These are phyloP conservation scores for Sylvia borin DNA, from an alignment of 2,797 vertebrate species.

Conservation along the genomic window DNA sequence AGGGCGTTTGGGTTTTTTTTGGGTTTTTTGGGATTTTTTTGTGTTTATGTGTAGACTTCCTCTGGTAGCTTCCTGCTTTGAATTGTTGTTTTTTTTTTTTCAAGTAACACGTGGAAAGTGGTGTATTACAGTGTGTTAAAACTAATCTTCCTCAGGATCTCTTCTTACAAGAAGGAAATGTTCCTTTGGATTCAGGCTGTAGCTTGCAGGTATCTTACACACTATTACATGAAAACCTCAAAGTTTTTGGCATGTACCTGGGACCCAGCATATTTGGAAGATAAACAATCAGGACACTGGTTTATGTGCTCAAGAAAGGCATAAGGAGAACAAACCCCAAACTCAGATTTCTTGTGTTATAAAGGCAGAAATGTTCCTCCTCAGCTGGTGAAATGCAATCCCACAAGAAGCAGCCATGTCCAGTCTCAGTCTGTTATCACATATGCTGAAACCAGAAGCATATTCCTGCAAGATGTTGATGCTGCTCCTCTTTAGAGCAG, in stretches of 20 bases:
- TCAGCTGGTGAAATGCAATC: background rate
- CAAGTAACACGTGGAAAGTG: background rate
- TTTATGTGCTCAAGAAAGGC: background rate
- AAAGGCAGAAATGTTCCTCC: background rate
- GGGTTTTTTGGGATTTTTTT: too few species aligned
- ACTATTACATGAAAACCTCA: background rate
- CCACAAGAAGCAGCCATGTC: background rate
- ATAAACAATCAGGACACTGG: background rate
- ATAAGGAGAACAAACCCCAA: background rate
- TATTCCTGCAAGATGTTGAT: conserved; percentile 43
- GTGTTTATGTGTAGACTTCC: background rate
- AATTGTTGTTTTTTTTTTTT: background rate
- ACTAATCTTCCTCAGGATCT: background rate
- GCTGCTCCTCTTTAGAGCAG: conserved; percentile 38
- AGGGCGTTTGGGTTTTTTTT: too few species aligned
- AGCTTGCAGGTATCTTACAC: background rate
- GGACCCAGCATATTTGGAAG: background rate
- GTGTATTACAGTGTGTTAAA: background rate
- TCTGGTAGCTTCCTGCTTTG: background rate
- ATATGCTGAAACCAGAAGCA: conserved; percentile 4
- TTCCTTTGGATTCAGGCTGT: background rate
- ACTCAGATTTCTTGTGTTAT: background rate
- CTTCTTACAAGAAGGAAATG: background rate
- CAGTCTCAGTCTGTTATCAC: conserved; percentile 3
- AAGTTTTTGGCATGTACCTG: background rate